phyloP scores from a whole-genome alignment of 2,888 invertebrate species.

The Aquatica leii region DNA sequence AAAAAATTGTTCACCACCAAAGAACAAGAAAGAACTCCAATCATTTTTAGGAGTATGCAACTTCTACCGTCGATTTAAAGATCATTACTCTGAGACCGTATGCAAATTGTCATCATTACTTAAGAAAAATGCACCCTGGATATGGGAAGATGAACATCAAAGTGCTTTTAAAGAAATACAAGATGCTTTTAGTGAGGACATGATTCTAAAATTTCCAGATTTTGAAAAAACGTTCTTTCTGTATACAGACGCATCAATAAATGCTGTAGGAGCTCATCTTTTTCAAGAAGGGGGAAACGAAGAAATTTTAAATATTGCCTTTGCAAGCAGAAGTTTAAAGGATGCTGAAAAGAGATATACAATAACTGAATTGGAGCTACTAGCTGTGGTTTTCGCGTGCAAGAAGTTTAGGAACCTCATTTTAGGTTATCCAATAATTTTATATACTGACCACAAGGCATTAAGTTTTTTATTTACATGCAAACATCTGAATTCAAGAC shows the following conservation, averaged over 20 bases:
- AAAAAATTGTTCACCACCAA: constrained; percentile 20
- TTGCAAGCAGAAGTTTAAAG: constrained; percentile 8
- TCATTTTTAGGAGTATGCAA: constrained; percentile 37
- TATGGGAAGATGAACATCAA: not conserved
- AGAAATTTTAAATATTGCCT: constrained; percentile 12
- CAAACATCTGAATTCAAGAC: constrained; percentile 1
- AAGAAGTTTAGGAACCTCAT: constrained; percentile 3
- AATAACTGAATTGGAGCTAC: constrained; percentile 8
- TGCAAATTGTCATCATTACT: not conserved
- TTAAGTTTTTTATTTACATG: not conserved
- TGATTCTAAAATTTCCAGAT: not conserved
- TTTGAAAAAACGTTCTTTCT: not conserved
- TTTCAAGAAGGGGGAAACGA: not conserved
- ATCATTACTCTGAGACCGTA: not conserved
- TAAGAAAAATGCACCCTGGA: constrained; percentile 4
- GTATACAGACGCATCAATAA: constrained; percentile 11
- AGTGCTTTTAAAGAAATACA: not conserved
- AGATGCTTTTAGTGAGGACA: not conserved
- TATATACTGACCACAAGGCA: constrained; percentile 14
- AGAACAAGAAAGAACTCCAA: constrained; percentile 23
- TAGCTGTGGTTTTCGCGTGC: constrained; percentile 7
- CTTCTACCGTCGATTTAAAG: constrained; percentile 31
- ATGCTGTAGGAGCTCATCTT: constrained; percentile 23
- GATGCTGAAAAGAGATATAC: constrained; percentile 12
- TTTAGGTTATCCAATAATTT: not conserved